Percentiles rank a stretch among this genome's conserved stretches.
Evolutionary conservation across 2,888 invertebrate species (phyloP).

Genomic region (Sesamia inferens): DNA sequence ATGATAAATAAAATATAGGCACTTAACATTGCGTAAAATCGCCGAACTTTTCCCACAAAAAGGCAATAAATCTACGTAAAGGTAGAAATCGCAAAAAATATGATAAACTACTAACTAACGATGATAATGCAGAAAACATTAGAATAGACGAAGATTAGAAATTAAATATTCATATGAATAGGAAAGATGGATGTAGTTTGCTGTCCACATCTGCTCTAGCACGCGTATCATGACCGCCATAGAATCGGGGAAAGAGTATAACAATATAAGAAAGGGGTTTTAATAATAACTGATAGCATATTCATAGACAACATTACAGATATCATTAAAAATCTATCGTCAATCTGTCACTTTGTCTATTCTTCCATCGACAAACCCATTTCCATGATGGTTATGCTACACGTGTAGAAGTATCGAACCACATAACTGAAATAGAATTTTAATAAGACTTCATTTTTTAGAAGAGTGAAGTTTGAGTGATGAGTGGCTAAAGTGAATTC

Average conservation of each 20-base stretch:
- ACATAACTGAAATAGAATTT: neutral
- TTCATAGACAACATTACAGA: neutral
- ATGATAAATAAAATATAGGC: neutral
- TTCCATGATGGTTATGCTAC: neutral
- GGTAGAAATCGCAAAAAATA: neutral
- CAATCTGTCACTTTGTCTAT: neutral
- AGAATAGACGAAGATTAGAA: neutral
- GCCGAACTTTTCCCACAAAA: neutral
- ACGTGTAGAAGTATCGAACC: neutral
- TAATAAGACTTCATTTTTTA: neutral
- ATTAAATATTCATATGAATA: neutral
- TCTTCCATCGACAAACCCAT: neutral
- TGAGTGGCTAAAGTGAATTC: too few species aligned
- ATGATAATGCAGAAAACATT: neutral
- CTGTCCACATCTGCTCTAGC: neutral
- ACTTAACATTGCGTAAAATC: neutral
- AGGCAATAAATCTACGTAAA: neutral
- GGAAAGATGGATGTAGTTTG: conserved; percentile 1
- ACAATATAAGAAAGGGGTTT: neutral
- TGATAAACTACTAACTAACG: neutral
- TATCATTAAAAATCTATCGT: neutral
- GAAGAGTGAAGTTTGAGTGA: neutral
- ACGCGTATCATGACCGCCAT: neutral
- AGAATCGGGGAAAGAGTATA: too few species aligned
- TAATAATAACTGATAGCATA: neutral